phyloP scores from a whole-genome alignment of 2,888 invertebrate species.

The Eubasilissa splendida region DNA sequence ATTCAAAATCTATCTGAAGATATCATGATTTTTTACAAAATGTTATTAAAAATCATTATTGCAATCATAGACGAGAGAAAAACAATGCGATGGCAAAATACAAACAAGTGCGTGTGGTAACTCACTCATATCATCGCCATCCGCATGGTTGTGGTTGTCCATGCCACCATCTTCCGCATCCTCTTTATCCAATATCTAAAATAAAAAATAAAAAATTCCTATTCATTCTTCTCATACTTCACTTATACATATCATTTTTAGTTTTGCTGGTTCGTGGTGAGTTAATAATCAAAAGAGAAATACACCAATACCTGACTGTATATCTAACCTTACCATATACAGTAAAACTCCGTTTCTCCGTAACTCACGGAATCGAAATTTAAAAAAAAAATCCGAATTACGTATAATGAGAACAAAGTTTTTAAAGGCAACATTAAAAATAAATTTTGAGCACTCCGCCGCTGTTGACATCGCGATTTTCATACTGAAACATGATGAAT shows the following conservation, averaged over 20 bases:
- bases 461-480: too few species aligned
- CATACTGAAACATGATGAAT: too few species aligned
- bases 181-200: slow-evolving; percentile 71
- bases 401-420: too few species aligned
- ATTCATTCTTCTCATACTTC: background rate
- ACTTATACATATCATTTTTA: background rate
- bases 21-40: background rate
- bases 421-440: too few species aligned
- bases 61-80: slow-evolving; percentile 15
- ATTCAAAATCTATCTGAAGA: slow-evolving; percentile 11
- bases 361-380: too few species aligned
- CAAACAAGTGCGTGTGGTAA: background rate
- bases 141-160: slow-evolving; percentile 66
- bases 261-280: too few species aligned
- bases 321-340: too few species aligned
- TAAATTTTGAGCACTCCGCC: too few species aligned
- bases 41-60: slow-evolving; percentile 21
- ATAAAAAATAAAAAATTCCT: slow-evolving; percentile 35
- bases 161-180: slow-evolving; percentile 69
- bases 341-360: too few species aligned
- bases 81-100: background rate
- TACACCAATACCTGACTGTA: too few species aligned
- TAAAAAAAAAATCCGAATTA: too few species aligned
- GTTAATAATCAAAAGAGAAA: too few species aligned
- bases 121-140: slow-evolving; percentile 64